A percentile compares a stretch with the other conserved stretches of the same genome.
Evolutionary conservation across 2,888 invertebrate species (phyloP).

Genomic region (Lasioglossum vierecki): DNA sequence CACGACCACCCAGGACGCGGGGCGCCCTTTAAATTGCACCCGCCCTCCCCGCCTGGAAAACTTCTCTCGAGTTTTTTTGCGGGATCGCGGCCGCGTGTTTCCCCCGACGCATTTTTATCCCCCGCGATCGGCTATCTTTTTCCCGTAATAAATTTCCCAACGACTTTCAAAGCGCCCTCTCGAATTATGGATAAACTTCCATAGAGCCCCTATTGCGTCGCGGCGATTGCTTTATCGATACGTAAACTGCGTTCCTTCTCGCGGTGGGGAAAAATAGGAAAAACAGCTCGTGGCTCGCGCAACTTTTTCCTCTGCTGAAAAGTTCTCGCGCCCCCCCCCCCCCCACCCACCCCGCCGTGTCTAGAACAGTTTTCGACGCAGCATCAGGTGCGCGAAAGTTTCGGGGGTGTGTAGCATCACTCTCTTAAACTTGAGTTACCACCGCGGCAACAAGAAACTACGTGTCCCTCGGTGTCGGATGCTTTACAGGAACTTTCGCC

Average conservation of each 20-base stretch:
- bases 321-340: background rate
- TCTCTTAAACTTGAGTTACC: conserved; percentile 11
- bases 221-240: conserved; percentile 10
- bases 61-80: background rate
- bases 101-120: background rate
- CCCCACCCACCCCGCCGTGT: too few relatives aligned
- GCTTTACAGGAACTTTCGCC: background rate
- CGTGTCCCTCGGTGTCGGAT: conserved; percentile 6
- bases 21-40: conserved; percentile 1
- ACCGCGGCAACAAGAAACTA: conserved; percentile 2
- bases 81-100: too few relatives aligned
- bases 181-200: background rate
- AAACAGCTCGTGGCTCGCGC: background rate
- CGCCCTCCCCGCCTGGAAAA: background rate
- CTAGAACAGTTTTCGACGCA: conserved; percentile 1
- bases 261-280: background rate
- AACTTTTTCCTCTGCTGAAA: background rate
- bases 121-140: background rate
- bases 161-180: background rate
- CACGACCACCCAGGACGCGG: background rate
- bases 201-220: background rate
- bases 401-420: conserved; percentile 9
- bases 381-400: conserved; percentile 6
- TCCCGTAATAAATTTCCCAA: background rate
- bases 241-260: background rate